phyloP scores from a whole-genome alignment of 2,888 invertebrate genomes.

The Formica aserva region DNA sequence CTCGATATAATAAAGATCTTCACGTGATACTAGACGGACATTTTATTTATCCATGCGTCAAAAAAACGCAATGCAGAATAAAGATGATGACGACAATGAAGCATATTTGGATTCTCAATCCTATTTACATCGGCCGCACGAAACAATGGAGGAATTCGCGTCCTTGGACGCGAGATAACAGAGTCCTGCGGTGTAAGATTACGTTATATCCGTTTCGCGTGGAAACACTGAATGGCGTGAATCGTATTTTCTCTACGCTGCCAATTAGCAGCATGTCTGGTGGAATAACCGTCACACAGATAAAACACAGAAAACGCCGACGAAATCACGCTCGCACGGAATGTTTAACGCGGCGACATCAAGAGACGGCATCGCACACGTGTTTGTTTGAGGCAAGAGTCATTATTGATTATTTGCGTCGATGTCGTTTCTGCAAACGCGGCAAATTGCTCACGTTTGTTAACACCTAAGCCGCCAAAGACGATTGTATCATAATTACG shows the following conservation, averaged over 20 bases:
- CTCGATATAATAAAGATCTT: conserved; percentile 8
- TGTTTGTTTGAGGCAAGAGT: not conserved
- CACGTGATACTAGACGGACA: not conserved
- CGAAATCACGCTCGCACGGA: conserved; percentile 27
- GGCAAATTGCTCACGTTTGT: conserved; percentile 38
- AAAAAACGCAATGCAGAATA: not conserved
- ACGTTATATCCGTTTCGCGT: conserved; percentile 45
- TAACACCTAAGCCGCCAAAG: not conserved
- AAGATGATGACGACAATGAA: not conserved
- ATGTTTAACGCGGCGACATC: not conserved
- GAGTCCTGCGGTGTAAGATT: conserved; percentile 33
- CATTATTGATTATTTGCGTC: conserved; percentile 47
- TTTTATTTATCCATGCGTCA: not conserved
- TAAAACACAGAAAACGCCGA: conserved; percentile 4
- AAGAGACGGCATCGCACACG: conserved; percentile 13
- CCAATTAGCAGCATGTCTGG: conserved; percentile 40
- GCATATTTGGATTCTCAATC: conserved; percentile 27
- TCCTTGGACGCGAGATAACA: conserved; percentile 49
- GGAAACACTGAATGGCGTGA: conserved; percentile 34
- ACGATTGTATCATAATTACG: conserved; percentile 16
- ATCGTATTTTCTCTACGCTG: conserved; percentile 34
- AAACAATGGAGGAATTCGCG: conserved; percentile 42
- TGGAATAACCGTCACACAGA: conserved; percentile 10
- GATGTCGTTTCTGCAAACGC: conserved; percentile 42
- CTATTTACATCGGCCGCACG: conserved; percentile 53